Evolutionary conservation across 2,113 vertebrate species (phyloP), one percentile per base, ranked within the genome.

Genomic region (Aleadryas rufinucha): DNA sequence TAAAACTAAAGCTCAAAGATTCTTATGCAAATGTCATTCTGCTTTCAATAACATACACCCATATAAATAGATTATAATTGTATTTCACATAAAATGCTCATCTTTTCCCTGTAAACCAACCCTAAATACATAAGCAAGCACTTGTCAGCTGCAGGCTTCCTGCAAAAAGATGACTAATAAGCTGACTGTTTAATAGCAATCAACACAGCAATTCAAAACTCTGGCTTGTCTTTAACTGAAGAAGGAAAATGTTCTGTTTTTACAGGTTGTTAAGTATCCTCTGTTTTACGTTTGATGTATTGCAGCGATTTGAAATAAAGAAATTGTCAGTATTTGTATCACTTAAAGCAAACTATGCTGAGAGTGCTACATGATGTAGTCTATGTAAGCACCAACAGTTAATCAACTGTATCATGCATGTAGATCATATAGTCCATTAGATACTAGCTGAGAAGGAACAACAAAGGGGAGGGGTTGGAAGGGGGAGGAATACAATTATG

Each of bases 221-320:
- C 85, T 59, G 86, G 74, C 91, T 76, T 83, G 87, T 44, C 93
- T 92, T 96, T 60, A 92, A 82, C 83, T 13, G 61, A 90, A 96
- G 84, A 90, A 93, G 90, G 91, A 93, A 86, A 95, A 79, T 30
- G 89, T 90, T 92, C 93, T 90, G 28, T n/a, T 96, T 97, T 95
- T 93, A 94, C 91, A 97, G 96, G 93, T 95, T 97, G 95, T 97
- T 96, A 95, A 98, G 87, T 92, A 95, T 93, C 97, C 96, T 87
- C 81, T 92, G 91, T 94, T 95, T 97, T 93, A 94, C 31, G 33
- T 97, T 84, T 97, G 93, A 98, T 97, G 69, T 86, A 96, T 78
- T 33, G 33, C 86, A 90, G 85, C 50, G 63, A 95, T 89, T 95
- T 78, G 81, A 97, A 97, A 95, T 95, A 91, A 93, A 96, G 95